Conservation (phyloP, 2,888 invertebrate genomes). For the Spilarctia lutea region DNA sequence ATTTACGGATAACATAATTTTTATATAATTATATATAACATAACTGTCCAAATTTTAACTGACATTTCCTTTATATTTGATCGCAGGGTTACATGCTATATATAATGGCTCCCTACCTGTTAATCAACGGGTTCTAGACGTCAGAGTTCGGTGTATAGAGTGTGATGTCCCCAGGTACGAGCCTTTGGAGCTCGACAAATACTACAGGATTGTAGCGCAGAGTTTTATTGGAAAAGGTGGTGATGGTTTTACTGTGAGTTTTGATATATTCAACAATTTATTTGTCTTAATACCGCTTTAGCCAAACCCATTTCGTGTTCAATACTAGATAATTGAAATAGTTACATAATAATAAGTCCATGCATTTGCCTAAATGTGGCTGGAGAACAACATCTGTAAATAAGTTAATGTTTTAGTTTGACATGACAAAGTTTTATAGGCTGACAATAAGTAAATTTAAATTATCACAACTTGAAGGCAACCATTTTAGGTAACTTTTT, state of each 20-base stretch:
- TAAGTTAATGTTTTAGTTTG: not conserved
- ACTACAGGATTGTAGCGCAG: slow-evolving; percentile 88
- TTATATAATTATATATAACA: not conserved
- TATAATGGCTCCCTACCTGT: slow-evolving; percentile 87
- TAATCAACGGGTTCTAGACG: slow-evolving; percentile 86
- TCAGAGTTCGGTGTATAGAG: slow-evolving; percentile 86
- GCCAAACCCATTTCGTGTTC: not conserved
- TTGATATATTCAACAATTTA: not conserved
- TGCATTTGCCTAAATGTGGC: not conserved
- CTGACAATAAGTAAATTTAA: not conserved
- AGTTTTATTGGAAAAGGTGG: slow-evolving; percentile 89
- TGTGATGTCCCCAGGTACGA: slow-evolving; percentile 89
- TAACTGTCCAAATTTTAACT: not conserved
- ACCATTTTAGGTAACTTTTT: not conserved
- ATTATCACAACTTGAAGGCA: not conserved
- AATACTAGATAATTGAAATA: not conserved
- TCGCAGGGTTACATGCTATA: slow-evolving; percentile 75
- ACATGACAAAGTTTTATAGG: not conserved
- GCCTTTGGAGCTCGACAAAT: slow-evolving; percentile 82
- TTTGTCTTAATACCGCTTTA: not conserved
- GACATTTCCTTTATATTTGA: not conserved
- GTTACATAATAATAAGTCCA: not conserved
- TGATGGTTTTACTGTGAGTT: slow-evolving; percentile 88
- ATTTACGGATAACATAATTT: not conserved
- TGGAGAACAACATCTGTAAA: not conserved